A percentile compares a stretch with the other conserved stretches of the same genome.
Conservation (phyloP, 2,797 vertebrate species). For the Aselliscus stoliczkanus region DNA sequence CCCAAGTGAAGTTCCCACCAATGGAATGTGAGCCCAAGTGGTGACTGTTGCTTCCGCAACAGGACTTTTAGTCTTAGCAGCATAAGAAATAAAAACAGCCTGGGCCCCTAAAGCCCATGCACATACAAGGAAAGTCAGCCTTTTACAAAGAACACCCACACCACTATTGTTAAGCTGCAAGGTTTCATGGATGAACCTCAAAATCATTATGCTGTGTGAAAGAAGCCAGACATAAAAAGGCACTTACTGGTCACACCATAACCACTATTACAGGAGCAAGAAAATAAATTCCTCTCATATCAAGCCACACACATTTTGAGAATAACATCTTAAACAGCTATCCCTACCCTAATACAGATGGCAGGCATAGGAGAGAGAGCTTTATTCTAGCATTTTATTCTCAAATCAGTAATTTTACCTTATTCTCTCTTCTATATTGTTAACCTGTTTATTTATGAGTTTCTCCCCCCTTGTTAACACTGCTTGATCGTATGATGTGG, state of each 20-base stretch:
- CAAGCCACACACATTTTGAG: not conserved
- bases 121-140: not conserved
- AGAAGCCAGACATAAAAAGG: not conserved
- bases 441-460: not conserved
- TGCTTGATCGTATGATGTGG: not conserved
- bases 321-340: not conserved
- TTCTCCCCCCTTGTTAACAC: not conserved
- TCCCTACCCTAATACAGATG: not conserved
- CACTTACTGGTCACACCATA: not conserved
- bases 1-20: not conserved
- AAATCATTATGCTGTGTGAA: not conserved
- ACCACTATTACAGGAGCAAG: not conserved
- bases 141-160: not conserved
- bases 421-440: not conserved
- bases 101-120: not conserved
- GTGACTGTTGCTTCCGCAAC: not conserved
- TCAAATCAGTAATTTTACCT: not conserved
- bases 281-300: not conserved
- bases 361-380: not conserved
- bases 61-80: not conserved
- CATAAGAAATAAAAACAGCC: not conserved
- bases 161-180: not conserved
- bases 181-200: not conserved
- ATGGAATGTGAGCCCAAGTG: not conserved
- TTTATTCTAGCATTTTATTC: slow-evolving; percentile 4